Evolutionary conservation across 2,797 vertebrate species (phyloP).

Genomic region (Oreochromis grahami): DNA sequence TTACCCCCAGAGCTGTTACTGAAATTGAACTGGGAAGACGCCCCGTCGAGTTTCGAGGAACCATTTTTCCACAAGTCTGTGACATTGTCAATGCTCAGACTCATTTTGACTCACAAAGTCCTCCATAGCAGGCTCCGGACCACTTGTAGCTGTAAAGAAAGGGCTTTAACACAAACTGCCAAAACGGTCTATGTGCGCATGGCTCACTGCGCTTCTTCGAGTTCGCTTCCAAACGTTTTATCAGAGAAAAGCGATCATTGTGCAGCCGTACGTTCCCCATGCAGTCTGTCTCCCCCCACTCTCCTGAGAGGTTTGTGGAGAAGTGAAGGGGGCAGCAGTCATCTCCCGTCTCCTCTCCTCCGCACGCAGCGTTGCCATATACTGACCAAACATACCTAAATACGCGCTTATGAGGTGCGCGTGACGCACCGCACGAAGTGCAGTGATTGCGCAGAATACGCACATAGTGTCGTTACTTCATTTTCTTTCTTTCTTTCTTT

Average conservation of each 20-base stretch:
- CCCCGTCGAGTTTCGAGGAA: constrained; percentile 72
- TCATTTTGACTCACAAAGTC: constrained; percentile 85
- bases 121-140: constrained; percentile 84
- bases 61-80: constrained; percentile 80
- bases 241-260: neutral
- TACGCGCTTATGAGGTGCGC: neutral
- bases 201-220: neutral
- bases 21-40: constrained; percentile 65
- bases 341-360: constrained; percentile 44
- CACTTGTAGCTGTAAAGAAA: constrained; percentile 30
- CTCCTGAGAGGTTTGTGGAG: constrained; percentile 43
- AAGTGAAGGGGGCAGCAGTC: constrained; percentile 48
- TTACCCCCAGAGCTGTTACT: constrained; percentile 77
- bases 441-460: neutral
- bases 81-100: constrained; percentile 80
- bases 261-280: constrained; percentile 13
- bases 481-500: neutral
- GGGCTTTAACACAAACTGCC: constrained; percentile 1
- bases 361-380: constrained; percentile 38
- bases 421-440: constrained; percentile 20
- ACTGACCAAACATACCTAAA: constrained; percentile 37
- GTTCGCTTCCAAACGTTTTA: neutral
- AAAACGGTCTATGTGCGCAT: constrained; percentile 2
- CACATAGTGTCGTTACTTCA: neutral
- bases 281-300: constrained; percentile 28